These are phyloP conservation scores for Protosalanx chinensis DNA, from an alignment of 2,797 vertebrate species.

Conservation along the genomic window DNA sequence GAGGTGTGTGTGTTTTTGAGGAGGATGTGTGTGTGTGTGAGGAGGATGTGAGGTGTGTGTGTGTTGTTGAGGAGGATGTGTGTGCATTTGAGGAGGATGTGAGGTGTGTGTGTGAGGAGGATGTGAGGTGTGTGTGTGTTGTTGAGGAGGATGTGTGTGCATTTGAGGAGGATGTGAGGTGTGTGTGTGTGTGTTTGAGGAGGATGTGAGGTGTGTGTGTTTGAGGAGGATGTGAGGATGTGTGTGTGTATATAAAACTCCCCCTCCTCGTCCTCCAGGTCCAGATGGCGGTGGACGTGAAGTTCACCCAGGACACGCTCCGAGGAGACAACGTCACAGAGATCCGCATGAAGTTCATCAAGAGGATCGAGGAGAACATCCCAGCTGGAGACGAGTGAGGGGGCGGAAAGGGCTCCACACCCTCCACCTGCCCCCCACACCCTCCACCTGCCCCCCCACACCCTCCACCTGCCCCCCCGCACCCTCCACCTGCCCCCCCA, in stretches of 20 bases:
- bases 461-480: too few species aligned
- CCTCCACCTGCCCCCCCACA: too few species aligned
- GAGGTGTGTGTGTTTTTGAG: neutral
- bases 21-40: too few species aligned
- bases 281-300: constrained; percentile 98
- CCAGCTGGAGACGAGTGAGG: constrained; percentile 89
- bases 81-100: too few species aligned
- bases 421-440: too few species aligned
- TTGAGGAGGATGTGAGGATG: neutral
- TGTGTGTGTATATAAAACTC: neutral
- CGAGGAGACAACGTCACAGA: constrained; percentile 96
- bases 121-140: neutral
- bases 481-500: too few species aligned
- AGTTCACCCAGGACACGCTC: constrained; percentile 92
- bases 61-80: too few species aligned
- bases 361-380: constrained; percentile 95
- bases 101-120: too few species aligned
- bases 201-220: neutral
- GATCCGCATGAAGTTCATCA: constrained; percentile 98
- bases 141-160: neutral
- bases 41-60: neutral
- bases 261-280: constrained; percentile 72
- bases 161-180: neutral
- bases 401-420: constrained; percentile 21
- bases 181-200: constrained; percentile 3